phyloP scores from a whole-genome alignment of 2,113 vertebrate species.

The Serinus canaria region DNA sequence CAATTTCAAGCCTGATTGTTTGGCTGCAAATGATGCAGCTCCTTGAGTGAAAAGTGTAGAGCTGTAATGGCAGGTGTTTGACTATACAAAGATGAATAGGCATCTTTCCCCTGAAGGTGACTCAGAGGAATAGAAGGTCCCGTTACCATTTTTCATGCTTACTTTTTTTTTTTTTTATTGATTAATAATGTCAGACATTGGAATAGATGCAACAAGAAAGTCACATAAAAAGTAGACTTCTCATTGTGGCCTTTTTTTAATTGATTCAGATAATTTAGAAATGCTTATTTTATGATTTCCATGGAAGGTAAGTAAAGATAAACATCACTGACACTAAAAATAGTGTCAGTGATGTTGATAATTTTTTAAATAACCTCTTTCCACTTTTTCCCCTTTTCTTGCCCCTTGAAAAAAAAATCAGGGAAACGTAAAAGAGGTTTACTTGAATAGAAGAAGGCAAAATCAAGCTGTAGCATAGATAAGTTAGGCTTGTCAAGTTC shows the following conservation, averaged over 20 bases:
- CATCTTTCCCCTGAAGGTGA: not conserved
- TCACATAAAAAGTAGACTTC: not conserved
- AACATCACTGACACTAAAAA: not conserved
- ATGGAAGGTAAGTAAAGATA: slow-evolving; percentile 18
- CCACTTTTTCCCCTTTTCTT: not conserved
- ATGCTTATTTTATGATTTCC: not conserved
- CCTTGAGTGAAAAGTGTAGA: not conserved
- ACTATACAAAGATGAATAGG: not conserved
- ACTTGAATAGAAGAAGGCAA: not conserved
- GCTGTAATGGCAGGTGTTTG: not conserved
- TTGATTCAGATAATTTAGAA: not conserved
- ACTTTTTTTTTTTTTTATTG: not conserved
- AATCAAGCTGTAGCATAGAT: not conserved
- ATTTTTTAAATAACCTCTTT: slow-evolving; percentile 15
- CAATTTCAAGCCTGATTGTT: slow-evolving; percentile 1
- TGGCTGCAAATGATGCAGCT: not conserved
- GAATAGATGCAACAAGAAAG: not conserved
- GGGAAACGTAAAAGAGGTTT: not conserved
- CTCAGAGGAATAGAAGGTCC: not conserved
- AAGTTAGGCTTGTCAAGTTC: not conserved
- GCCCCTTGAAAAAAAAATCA: not conserved
- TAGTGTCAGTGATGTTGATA: not conserved
- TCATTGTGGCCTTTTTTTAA: not conserved
- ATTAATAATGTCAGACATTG: not conserved
- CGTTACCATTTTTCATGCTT: not conserved